Evolutionary conservation across 2,113 vertebrate genomes (phyloP).

Genomic region (Sinocyclocheilus maitianheensis): DNA sequence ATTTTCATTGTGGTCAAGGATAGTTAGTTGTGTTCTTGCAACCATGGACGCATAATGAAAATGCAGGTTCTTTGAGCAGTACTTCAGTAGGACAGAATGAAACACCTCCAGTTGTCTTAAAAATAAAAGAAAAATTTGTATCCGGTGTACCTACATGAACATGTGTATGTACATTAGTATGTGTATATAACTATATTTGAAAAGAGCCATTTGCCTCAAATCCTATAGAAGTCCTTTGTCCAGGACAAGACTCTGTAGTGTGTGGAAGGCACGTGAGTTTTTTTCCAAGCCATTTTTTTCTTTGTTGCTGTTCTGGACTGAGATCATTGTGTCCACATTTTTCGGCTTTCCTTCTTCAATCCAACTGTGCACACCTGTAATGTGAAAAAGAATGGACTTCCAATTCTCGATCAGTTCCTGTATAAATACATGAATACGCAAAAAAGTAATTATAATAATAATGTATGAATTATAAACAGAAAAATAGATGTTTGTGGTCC

Average conservation of each 20-base stretch:
- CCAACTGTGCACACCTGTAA: not conserved
- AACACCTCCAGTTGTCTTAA: not conserved
- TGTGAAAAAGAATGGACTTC: not conserved
- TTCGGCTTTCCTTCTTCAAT: not conserved
- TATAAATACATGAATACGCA: too few relatives aligned
- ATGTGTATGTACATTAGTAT: too few relatives aligned
- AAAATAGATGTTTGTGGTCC: too few relatives aligned
- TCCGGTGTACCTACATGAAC: not conserved
- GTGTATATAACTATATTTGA: not conserved
- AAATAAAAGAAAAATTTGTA: not conserved
- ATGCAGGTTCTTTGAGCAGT: not conserved
- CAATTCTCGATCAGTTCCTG: too few relatives aligned
- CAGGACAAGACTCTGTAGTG: too few relatives aligned
- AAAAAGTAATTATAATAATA: too few relatives aligned
- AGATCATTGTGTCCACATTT: not conserved
- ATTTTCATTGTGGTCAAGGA: slow-evolving; percentile 10
- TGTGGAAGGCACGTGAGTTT: too few relatives aligned
- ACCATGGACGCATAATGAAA: not conserved
- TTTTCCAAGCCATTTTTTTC: too few relatives aligned
- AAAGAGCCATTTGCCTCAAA: too few relatives aligned
- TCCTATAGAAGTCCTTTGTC: too few relatives aligned
- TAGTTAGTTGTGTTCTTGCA: not conserved
- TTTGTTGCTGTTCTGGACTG: not conserved
- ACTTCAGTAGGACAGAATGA: not conserved
- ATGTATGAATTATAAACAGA: too few relatives aligned